A percentile compares a stretch with the other conserved stretches of the same genome.
Evolutionary conservation across 2,113 vertebrate species (phyloP).

Genomic region (Riparia riparia): DNA sequence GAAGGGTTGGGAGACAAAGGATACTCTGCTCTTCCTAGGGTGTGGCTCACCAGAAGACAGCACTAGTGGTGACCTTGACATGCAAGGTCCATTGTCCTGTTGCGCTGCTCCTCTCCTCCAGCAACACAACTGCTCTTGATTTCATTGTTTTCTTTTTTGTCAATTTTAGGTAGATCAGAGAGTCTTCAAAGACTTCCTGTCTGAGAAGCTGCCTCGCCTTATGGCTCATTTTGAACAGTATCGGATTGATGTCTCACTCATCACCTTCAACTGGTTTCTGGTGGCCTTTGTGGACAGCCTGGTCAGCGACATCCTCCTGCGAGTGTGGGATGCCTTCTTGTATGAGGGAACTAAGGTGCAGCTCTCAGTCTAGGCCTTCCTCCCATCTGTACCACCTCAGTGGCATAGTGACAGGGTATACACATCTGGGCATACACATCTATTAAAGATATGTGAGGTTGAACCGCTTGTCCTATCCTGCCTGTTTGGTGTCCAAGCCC

Average conservation of each 20-base stretch:
- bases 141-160: not conserved
- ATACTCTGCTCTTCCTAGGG: not conserved
- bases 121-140: not conserved
- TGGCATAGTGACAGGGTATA: not conserved
- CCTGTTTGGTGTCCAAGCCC: not conserved
- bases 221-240: constrained; percentile 85
- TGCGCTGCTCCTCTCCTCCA: not conserved
- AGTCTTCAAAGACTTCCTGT: constrained; percentile 91
- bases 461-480: not conserved
- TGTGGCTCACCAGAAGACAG: not conserved
- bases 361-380: not conserved
- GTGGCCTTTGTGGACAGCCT: constrained; percentile 92
- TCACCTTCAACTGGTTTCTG: constrained; percentile 96
- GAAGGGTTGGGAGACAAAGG: not conserved
- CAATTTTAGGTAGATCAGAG: constrained; percentile 88
- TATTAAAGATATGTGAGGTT: not conserved
- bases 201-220: constrained; percentile 89
- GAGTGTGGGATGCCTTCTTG: constrained; percentile 93
- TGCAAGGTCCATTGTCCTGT: not conserved
- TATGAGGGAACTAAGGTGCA: constrained; percentile 94
- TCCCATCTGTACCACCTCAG: not conserved
- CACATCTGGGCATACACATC: too few relatives aligned
- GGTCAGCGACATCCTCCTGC: constrained; percentile 88
- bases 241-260: constrained; percentile 85
- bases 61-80: not conserved